Evolutionary conservation across 1,140 invertebrate genomes (phyloP), one percentile per base, ranked within the genome.

Genomic region (Harpegnathos saltator): DNA sequence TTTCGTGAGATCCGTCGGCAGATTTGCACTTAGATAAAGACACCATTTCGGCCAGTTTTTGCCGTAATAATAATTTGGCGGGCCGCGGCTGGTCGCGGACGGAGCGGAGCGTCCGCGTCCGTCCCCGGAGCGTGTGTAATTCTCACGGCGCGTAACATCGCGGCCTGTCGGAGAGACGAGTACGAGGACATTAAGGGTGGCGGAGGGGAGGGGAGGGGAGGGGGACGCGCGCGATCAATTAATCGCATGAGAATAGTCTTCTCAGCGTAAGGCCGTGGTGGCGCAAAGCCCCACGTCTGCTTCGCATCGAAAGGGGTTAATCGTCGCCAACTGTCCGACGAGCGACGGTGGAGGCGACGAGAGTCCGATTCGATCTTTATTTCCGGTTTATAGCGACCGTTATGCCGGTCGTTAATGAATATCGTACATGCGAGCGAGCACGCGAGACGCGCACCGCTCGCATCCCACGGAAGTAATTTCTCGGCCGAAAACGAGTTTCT

Each of bases 11-110:
- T 75, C 68, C 74, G 29, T 48, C 73, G 33, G 50, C 52, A 80
- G 90, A 90, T 90, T 84, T 84, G 71, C 68, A 85, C 80, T 69
- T 59, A 90, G 90, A 91, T 91, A 89, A 74, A 63, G 26, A 68
- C 61, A 66, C 61, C 69, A 85, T 91, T 81, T 87, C 82, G 72
- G 73, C 84, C 82, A 75, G 84, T 91, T 92, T 92, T 92, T 92
- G 91, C 89, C 62, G 89, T 90, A 92, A 92, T 92, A 90, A 92
- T 92, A 90, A 92, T 91, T 92, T 92, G 74, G 84, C 7, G 38
- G 38, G 3, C 38, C 38, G 38, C 38, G 4, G 38, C 38, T 33
- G 29, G 1, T 33, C 29, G 29, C 29, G 29, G 29, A 11, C 38
- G 38, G 3, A 3, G 38, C 38, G 9, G 59, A 56, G 58, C 59